A percentile compares a stretch with the other conserved stretches of the same genome.
phyloP scores from a whole-genome alignment of 2,113 vertebrate genomes.

The Sialia sialis region DNA sequence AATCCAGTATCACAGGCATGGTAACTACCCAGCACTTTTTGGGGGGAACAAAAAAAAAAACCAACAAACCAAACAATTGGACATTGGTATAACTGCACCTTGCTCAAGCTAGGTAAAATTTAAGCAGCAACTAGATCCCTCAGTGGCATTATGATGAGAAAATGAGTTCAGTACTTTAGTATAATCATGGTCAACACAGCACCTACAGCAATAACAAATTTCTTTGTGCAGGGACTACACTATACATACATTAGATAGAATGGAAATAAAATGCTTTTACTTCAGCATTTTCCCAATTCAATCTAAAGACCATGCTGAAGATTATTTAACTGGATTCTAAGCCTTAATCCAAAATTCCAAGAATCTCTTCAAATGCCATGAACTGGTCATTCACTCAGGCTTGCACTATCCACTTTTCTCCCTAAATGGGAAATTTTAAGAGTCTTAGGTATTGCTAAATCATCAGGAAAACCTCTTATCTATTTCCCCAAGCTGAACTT shows the following conservation, averaged over 20 bases:
- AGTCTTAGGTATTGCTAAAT: not conserved
- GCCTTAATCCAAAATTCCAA: not conserved
- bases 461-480: not conserved
- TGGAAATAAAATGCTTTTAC: not conserved
- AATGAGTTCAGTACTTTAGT: not conserved
- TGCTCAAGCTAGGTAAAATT: not conserved
- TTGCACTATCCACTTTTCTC: not conserved
- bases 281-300: not conserved
- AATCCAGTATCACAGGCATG: not conserved
- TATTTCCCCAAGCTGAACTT: not conserved
- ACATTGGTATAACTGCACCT: not conserved
- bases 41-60: not conserved
- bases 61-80: not conserved
- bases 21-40: not conserved
- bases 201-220: not conserved
- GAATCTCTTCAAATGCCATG: not conserved
- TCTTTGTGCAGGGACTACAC: not conserved
- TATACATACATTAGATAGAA: not conserved
- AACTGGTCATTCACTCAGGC: not conserved
- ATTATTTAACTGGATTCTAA: not conserved
- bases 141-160: not conserved
- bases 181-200: not conserved
- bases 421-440: not conserved
- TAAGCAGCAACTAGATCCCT: not conserved
- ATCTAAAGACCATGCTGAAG: not conserved